Evolutionary conservation across 1,140 invertebrate genomes (phyloP), one percentile per base, ranked within the genome.

Genomic region (Dreissena rostriformis): DNA sequence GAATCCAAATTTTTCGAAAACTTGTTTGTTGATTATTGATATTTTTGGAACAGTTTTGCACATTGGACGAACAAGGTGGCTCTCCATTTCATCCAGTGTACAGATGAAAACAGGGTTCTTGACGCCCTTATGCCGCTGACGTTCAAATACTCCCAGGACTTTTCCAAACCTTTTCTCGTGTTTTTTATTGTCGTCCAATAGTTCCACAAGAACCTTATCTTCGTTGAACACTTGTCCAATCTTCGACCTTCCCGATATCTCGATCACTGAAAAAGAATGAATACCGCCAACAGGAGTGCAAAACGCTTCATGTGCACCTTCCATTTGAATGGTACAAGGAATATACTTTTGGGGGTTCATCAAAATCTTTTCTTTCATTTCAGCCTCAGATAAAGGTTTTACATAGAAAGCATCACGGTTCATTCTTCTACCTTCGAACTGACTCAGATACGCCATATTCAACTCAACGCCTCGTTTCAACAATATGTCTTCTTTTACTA

Each of bases 11-110:
- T 85, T 82, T 14, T 66, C 65, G 24, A 11, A 66, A 29, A 80
- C 65, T 0, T 22, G 53, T 55, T 61, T 77, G 15, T 87, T 82
- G 7, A 90, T 61, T 57, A 82, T 72, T 78, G 89, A 85, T 10
- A 92, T 85, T 70, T 90, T 91, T 49, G 91, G 91, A 12, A 90
- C 78, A n/a, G 83, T 90, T 78, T 87, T 87, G 82, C 89, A 88
- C 0, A 92, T 66, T 24, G 91, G 91, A 65, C 80, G 82, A 88
- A 91, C 90, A 0, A 92, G 63, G 77, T 87, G 72, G 5, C 81
- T 73, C 15, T 86, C 83, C 24, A 70, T 53, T 7, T 87, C 76
- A 72, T 92, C 89, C 22, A 89, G 63, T 10, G 85, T 87, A 82
- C 91, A 92, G 5, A 89, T 78, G 67, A 91, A 87, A 0, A 89